Evolutionary conservation across 2,113 vertebrate species (phyloP), one percentile per base, ranked within the genome.

Genomic region (Dasyornis broadbenti): DNA sequence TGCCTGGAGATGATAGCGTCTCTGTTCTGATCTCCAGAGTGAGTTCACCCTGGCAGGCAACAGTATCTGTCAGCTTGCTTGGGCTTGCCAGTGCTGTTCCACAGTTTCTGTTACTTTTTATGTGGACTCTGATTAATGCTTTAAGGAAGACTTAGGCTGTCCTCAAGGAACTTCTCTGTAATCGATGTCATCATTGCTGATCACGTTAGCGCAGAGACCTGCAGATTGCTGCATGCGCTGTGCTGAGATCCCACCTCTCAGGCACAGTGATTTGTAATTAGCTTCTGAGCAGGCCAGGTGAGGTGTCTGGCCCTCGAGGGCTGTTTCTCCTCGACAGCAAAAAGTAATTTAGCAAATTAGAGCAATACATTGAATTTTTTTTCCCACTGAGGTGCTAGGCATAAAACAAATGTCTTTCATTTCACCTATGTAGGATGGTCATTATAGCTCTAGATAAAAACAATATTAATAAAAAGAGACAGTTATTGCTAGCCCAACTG

Each of bases 331-430:
- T 86, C 1, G 4, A 92, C 68, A 95, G 65, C 56, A 82, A 79
- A 86, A 97, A 95, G 82, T 96, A 95, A 96, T 91, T 95, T 82
- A 91, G 92, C 44, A 92, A 97, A 97, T 97, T 92, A 95, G 80
- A 88, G 53, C 87, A 75, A 90, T 92, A 68, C 57, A 95, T 88
- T 37, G 92, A 84, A 94, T 97, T 92, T 90, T 89, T 89, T 86
- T 75, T 1, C 13, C 77, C 63, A 83, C 54, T 90, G 76, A 80
- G 31, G 23, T 96, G 92, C 91, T 85, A 92, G 61, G 79, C 15
- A 39, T 49, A 68, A 94, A 97, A 95, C 49, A 95, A 96, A 97
- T 91, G 91, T 82, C 76, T 97, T 98, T 97, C 85, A 96, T 97
- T 98, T 97, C 94, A 86, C 87, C 91, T 95, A 13, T 45, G 78